Percentiles rank a stretch among this genome's conserved stretches.
Evolutionary conservation across 2,888 invertebrate species (phyloP).

Genomic region (Nymphalis urticae): DNA sequence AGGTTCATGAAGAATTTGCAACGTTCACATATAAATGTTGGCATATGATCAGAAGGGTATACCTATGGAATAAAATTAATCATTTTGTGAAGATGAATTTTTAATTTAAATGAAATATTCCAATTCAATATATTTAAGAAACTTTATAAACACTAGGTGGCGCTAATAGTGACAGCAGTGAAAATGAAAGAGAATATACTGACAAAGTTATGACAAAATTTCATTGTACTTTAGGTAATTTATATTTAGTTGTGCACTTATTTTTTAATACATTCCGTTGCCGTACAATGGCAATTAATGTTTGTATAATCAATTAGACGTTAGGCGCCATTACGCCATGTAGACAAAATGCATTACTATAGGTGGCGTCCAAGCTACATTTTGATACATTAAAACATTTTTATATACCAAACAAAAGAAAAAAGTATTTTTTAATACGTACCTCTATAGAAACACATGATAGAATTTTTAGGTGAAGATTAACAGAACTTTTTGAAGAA

Average conservation of each 20-base stretch:
- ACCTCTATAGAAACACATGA: constrained; percentile 90
- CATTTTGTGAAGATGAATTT: too few relatives aligned
- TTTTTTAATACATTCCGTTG: not conserved
- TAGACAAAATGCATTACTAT: constrained; percentile 32
- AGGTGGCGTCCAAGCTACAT: constrained; percentile 43
- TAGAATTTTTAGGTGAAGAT: constrained; percentile 88
- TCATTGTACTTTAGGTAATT: not conserved
- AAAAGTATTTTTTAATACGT: constrained; percentile 42
- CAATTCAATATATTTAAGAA: not conserved
- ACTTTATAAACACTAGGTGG: constrained; percentile 42
- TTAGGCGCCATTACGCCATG: constrained; percentile 41
- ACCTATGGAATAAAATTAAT: constrained; percentile 61
- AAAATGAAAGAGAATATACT: not conserved
- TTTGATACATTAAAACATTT: constrained; percentile 1
- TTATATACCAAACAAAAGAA: not conserved
- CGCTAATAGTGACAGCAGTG: constrained; percentile 35
- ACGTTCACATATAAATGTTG: constrained; percentile 85
- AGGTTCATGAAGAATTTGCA: constrained; percentile 86
- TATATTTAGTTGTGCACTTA: not conserved
- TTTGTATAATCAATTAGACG: constrained; percentile 24
- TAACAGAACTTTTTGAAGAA: constrained; percentile 82
- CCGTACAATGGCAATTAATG: not conserved
- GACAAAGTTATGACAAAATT: not conserved
- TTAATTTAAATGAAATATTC: constrained; percentile 6
- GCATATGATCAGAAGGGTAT: constrained; percentile 87